phyloP scores from a whole-genome alignment of 1,140 invertebrate species.

The Drosophila lacteicornis region DNA sequence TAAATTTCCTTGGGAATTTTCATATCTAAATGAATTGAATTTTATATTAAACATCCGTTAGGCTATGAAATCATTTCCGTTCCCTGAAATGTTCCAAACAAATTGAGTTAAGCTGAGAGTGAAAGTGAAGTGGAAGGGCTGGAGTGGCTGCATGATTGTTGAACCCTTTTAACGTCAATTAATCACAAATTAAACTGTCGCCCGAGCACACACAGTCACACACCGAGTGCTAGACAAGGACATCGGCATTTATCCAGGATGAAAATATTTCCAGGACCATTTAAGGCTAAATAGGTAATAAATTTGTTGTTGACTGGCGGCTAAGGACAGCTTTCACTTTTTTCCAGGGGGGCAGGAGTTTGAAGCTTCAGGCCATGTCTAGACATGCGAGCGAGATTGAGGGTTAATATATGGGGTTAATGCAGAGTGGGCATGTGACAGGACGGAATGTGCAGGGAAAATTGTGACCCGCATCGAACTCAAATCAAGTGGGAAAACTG shows the following conservation, averaged over 20 bases:
- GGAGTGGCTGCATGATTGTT: constrained; percentile 58
- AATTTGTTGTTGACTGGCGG: constrained; percentile 74
- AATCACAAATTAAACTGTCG: constrained; percentile 81
- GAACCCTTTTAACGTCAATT: constrained; percentile 84
- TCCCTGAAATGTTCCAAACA: constrained; percentile 55
- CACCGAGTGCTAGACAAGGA: not conserved
- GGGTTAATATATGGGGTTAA: constrained; percentile 43
- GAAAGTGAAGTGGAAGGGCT: constrained; percentile 67
- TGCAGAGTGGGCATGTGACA: constrained; percentile 8
- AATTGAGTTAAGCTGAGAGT: constrained; percentile 67
- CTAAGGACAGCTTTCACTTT: constrained; percentile 71
- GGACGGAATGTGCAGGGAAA: not conserved
- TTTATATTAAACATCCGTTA: constrained; percentile 73
- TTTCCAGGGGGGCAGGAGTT: constrained; percentile 5
- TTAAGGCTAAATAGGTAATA: constrained; percentile 82
- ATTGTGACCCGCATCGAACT: constrained; percentile 28
- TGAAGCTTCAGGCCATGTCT: constrained; percentile 53
- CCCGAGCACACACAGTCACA: constrained; percentile 22
- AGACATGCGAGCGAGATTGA: constrained; percentile 51
- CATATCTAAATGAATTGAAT: constrained; percentile 64
- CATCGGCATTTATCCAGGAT: constrained; percentile 66
- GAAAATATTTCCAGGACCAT: constrained; percentile 77
- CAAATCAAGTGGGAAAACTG: constrained; percentile 27
- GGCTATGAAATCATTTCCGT: constrained; percentile 75
- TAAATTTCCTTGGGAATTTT: constrained; percentile 48